Evolutionary conservation across 2,888 invertebrate species (phyloP), one percentile per base, ranked within the genome.

Genomic region (Thereva unica): DNA sequence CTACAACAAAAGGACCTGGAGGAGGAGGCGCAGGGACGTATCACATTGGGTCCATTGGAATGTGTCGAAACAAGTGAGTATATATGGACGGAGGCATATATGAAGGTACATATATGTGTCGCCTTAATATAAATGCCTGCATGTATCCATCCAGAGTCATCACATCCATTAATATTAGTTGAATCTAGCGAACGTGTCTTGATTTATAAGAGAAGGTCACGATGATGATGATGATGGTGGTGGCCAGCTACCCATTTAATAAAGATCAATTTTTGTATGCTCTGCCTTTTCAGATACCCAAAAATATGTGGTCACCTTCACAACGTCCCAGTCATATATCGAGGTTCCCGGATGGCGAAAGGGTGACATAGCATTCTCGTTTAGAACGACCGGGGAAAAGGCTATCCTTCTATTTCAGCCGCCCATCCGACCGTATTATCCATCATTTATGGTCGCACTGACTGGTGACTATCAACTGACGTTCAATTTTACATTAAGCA

Each of bases 281-380:
- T 12, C 9, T 64, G 44, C 41, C 44, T 53, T 64, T 64, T 9
- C 64, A 93, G 95, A 95, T 79, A 94, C 93, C 1, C 93, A 94
- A 79, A 88, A 92, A 73, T 94, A 93, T 78, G 94, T 95, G 5
- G 95, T 96, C 7, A 96, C 95, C 4, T 95, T 96, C 77, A 95
- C 94, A 54, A 94, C 94, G 1, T 92, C 92, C 38, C 93, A 93
- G 73, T 94, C 94, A 0, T 95, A 92, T 78, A 90, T 97, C 72
- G 93, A 94, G 82, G 93, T 95, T 1, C 94, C 93, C 0, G 93
- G 95, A 0, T 96, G 96, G 96, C 85, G 92, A 67, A 92, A 93
- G 75, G 95, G 95, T 1, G 94, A 95, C 76, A 89, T 96, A 70
- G 93, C 93, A 0, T 93, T 96, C 81, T 94, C 94, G 73, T 96